Percentiles rank a stretch among this genome's conserved stretches.
phyloP scores from a whole-genome alignment of 2,888 invertebrate genomes.

The Andricus quercusramuli region DNA sequence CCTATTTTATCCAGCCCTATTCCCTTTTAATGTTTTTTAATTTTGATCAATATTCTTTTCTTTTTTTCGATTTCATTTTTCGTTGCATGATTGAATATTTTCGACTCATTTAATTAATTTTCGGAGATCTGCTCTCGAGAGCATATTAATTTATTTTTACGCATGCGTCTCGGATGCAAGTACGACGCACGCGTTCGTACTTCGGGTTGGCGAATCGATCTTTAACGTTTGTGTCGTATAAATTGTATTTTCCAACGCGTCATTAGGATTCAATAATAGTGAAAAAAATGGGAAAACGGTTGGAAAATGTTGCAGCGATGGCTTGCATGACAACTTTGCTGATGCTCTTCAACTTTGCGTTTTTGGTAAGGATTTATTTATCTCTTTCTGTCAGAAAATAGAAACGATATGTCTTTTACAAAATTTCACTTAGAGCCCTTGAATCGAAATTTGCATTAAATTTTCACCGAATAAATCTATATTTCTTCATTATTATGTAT shows the following conservation, averaged over 20 bases:
- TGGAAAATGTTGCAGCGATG: conserved; percentile 87
- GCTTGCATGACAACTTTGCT: conserved; percentile 89
- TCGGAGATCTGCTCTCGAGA: not conserved
- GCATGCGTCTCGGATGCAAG: conserved; percentile 20
- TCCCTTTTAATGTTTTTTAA: not conserved
- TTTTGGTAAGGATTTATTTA: conserved; percentile 86
- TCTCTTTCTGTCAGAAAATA: not conserved
- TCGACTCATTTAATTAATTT: not conserved
- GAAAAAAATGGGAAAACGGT: conserved; percentile 84
- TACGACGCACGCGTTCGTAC: conserved; percentile 30
- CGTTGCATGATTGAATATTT: not conserved
- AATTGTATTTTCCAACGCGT: conserved; percentile 28
- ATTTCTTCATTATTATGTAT: not conserved
- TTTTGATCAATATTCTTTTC: not conserved
- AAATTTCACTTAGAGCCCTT: not conserved
- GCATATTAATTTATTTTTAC: not conserved
- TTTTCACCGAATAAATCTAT: not conserved
- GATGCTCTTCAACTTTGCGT: conserved; percentile 89
- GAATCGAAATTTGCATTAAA: not conserved
- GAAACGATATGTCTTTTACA: not conserved
- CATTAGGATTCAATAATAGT: conserved; percentile 4
- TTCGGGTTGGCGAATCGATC: conserved; percentile 32
- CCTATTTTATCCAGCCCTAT: no score
- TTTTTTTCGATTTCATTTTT: not conserved
- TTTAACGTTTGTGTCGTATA: not conserved